Percentiles rank a stretch among this genome's conserved stretches.
Evolutionary conservation across 2,888 invertebrate species (phyloP).

Genomic region (Epinotia brunnichana): DNA sequence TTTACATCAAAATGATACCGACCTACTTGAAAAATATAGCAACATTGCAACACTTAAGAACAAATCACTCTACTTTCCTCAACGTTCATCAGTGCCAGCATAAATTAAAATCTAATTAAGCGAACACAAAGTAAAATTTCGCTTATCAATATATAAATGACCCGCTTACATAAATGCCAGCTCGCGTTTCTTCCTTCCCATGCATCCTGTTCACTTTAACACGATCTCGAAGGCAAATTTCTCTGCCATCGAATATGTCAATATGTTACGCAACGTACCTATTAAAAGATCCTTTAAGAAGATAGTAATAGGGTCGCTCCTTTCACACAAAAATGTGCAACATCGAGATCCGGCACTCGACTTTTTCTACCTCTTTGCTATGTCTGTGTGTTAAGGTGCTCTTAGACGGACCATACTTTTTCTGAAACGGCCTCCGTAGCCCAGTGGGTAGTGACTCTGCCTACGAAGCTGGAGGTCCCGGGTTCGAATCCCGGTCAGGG

Average conservation of each 20-base stretch:
- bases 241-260: constrained; percentile 27
- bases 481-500: too few species aligned
- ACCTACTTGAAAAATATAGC: background rate
- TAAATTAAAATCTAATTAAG: constrained; percentile 1
- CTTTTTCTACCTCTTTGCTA: too few species aligned
- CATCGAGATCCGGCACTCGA: too few species aligned
- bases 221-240: constrained; percentile 32
- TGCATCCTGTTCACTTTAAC: constrained; percentile 34
- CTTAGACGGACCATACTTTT: too few species aligned
- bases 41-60: constrained; percentile 1
- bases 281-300: background rate
- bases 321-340: too few species aligned
- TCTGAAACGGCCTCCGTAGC: too few species aligned
- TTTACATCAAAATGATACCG: too few species aligned
- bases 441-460: too few species aligned
- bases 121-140: background rate
- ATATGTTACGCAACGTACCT: constrained; percentile 17
- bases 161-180: constrained; percentile 28
- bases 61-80: background rate
- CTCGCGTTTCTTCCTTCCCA: constrained; percentile 13
- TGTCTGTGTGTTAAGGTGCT: too few species aligned
- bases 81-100: background rate
- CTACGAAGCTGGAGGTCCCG: too few species aligned
- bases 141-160: constrained; percentile 18
- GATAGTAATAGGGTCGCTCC: background rate